These are phyloP conservation scores for Frieseomelitta varia DNA, from an alignment of 1,140 invertebrate genomes.

Conservation along the genomic window DNA sequence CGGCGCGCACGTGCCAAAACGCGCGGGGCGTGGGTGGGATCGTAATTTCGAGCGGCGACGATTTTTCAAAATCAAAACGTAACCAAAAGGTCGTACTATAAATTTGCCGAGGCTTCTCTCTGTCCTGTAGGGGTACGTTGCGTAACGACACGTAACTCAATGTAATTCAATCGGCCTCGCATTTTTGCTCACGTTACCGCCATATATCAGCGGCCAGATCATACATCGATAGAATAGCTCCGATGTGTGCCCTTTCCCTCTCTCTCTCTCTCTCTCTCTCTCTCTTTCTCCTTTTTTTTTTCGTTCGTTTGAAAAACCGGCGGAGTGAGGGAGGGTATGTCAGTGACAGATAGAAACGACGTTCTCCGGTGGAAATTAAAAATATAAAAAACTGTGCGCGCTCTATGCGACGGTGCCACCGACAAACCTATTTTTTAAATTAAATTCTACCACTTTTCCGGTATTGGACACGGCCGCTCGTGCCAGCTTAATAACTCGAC, in stretches of 20 bases:
- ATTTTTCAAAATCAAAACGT: constrained; percentile 71
- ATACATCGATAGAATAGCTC: constrained; percentile 60
- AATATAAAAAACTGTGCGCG: constrained; percentile 66
- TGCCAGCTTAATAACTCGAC: constrained; percentile 43
- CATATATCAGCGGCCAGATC: constrained; percentile 65
- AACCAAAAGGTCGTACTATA: constrained; percentile 68
- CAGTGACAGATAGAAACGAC: constrained; percentile 68
- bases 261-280: background rate
- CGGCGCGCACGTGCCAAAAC: constrained; percentile 65
- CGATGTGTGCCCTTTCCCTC: constrained; percentile 35
- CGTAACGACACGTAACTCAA: constrained; percentile 70
- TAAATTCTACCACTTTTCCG: constrained; percentile 55
- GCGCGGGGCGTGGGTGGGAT: constrained; percentile 59
- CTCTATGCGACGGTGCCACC: constrained; percentile 50
- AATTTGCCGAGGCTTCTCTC: constrained; percentile 44
- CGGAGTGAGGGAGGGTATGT: background rate
- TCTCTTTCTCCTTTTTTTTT: too few relatives aligned
- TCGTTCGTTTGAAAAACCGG: background rate
- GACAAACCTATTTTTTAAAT: constrained; percentile 65
- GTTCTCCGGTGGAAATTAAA: constrained; percentile 63
- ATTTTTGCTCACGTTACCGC: constrained; percentile 68
- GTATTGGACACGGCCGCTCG: constrained; percentile 48
- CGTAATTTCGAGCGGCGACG: constrained; percentile 67
- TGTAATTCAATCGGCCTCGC: constrained; percentile 70
- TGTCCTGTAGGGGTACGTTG: constrained; percentile 49